Conservation (phyloP, 2,888 invertebrate species). For the Clepsis dumicolana region DNA sequence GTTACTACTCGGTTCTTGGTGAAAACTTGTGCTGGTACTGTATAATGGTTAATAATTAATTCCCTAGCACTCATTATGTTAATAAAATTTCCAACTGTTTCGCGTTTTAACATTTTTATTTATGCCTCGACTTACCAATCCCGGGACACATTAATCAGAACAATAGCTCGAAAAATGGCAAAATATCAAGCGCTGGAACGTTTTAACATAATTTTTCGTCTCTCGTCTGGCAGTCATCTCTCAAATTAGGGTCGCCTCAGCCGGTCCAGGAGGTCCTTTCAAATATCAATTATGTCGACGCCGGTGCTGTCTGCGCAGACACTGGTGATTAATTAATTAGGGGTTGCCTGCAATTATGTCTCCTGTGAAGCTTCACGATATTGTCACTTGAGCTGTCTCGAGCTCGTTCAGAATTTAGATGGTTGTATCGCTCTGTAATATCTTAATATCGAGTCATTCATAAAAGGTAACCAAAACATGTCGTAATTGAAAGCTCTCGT, state of each 20-base stretch:
- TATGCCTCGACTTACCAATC: constrained; percentile 32
- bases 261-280: constrained; percentile 74
- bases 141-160: constrained; percentile 42
- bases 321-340: constrained; percentile 84
- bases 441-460: background rate
- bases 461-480: background rate
- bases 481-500: background rate
- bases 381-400: constrained; percentile 48
- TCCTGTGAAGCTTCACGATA: constrained; percentile 59
- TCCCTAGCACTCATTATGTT: background rate
- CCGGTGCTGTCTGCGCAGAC: constrained; percentile 66
- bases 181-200: constrained; percentile 41
- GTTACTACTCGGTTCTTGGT: no score
- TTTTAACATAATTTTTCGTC: constrained; percentile 54
- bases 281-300: constrained; percentile 82
- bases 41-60: constrained; percentile 7
- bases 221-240: constrained; percentile 61
- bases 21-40: no score
- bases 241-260: constrained; percentile 66
- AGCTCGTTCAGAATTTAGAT: constrained; percentile 30
- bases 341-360: constrained; percentile 78
- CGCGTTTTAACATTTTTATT: constrained; percentile 14
- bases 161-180: constrained; percentile 40
- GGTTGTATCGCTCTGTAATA: background rate
- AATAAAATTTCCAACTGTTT: background rate